Evolutionary conservation across 1,140 invertebrate genomes (phyloP).

Genomic region (Drosophila pruinosa): DNA sequence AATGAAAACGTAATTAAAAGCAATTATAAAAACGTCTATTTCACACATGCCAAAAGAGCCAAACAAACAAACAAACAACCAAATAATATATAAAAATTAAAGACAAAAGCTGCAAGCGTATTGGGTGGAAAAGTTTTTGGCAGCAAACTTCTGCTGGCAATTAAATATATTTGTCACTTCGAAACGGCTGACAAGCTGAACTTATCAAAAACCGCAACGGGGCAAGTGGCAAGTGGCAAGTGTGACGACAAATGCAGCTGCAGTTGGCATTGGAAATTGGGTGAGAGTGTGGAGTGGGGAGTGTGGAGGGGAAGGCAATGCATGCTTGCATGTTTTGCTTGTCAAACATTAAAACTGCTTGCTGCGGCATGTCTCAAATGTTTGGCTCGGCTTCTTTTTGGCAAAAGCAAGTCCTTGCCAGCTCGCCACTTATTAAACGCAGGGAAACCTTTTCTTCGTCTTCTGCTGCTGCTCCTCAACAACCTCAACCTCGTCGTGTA

Average conservation of each 20-base stretch:
- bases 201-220: conserved; percentile 51
- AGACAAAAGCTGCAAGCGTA: conserved; percentile 17
- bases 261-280: conserved; percentile 6
- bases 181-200: conserved; percentile 68
- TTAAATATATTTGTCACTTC: conserved; percentile 77
- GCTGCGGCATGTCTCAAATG: conserved; percentile 48
- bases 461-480: background rate
- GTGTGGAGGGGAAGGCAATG: background rate
- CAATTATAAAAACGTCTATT: conserved; percentile 70
- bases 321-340: conserved; percentile 56
- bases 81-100: conserved; percentile 11
- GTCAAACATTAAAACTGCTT: conserved; percentile 74
- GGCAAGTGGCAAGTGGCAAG: background rate
- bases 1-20: conserved; percentile 66
- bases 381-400: conserved; percentile 42
- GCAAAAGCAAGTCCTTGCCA: conserved; percentile 28
- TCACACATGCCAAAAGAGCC: conserved; percentile 50
- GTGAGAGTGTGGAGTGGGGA: background rate
- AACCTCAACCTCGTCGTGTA: conserved; percentile 52
- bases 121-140: conserved; percentile 53
- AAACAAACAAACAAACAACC: conserved; percentile 13
- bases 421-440: conserved; percentile 48
- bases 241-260: conserved; percentile 12
- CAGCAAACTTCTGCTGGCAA: conserved; percentile 70
- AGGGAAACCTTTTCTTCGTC: conserved; percentile 41